Base-by-base conservation (phyloP, 2,113 vertebrate species). In the Baryphthengus martii region DNA sequence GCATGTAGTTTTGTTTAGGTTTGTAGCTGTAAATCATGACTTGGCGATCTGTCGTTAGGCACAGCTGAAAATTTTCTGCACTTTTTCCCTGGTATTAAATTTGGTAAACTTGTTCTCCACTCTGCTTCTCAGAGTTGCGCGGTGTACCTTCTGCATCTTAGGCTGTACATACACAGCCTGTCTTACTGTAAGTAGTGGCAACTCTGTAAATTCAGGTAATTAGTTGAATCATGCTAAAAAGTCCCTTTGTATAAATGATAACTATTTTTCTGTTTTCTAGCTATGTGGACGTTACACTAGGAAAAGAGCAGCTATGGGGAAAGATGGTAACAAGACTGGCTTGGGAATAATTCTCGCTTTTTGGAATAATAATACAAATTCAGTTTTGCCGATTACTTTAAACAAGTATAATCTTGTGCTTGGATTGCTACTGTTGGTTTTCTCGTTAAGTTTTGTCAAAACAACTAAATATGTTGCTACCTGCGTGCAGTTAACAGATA, bases 141-240 rank as follows among this genome's bases (percentile, higher is more conserved):
- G 18, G 3, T 44, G 9, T n/a, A 26, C 7, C 9, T 82, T 65
- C n/a, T 77, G 6, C 18, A 6, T 21, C 5, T 85, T 63, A 21
- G 24, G 7, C 16, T 91, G 17, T 31, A 7, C 16, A 1, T 45
- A 3, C 17, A 6, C 28, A 58, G 31, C 33, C 26, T 56, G 0
- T 53, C 23, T 55, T 70, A 42, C 6, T 85, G 7, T 37, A 50
- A 74, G 12, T 45, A 67, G 13, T 33, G 40, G 17, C 33, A 85
- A 3, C 33, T 75, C 25, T 72, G 15, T 68, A 93, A 83, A 87
- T 61, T 6, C 14, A 45, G 10, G 2, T 39, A 19, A 33, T 9
- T 2, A 44, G 8, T 67, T 86, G n/a, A 28, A 23, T 81, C 2
- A 1, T 42, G 9, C 17, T 42, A 9, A 73, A 73, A 80, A 19